Percentiles rank a stretch among this genome's conserved stretches.
These are phyloP conservation scores for Chionomys nivalis DNA, from an alignment of 2,113 vertebrate genomes.

Conservation along the genomic window DNA sequence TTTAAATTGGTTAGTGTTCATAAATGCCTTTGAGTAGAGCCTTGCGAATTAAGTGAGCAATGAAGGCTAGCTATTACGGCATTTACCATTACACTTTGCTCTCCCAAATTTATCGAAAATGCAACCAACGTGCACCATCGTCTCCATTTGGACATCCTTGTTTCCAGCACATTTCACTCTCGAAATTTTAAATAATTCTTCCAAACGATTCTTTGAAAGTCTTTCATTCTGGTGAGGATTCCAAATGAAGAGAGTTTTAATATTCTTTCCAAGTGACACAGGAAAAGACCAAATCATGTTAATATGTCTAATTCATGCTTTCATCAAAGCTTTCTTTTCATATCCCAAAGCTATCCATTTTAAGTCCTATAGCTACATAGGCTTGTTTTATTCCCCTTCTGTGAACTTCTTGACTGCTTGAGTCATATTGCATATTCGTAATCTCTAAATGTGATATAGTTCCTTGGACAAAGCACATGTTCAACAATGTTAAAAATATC, in stretches of 20 bases:
- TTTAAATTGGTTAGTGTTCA: neutral
- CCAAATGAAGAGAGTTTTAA: neutral
- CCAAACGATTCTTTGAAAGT: neutral
- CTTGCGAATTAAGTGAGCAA: neutral
- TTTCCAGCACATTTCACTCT: neutral
- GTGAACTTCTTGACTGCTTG: constrained; percentile 19
- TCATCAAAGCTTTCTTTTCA: neutral
- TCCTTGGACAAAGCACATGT: neutral
- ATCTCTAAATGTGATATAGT: neutral
- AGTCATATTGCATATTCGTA: neutral
- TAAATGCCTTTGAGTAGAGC: neutral
- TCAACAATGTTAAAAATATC: neutral
- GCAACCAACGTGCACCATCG: neutral
- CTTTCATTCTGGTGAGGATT: constrained; percentile 21
- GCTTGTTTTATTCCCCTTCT: neutral
- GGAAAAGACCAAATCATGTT: neutral
- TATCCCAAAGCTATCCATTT: neutral
- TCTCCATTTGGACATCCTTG: neutral
- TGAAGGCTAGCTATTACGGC: neutral
- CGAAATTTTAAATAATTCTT: neutral
- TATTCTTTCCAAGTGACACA: neutral
- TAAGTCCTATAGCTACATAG: neutral
- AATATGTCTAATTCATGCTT: neutral
- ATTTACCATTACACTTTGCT: neutral
- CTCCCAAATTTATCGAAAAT: neutral